Conservation (phyloP, 2,888 invertebrate genomes). For the Euphydryas editha region DNA sequence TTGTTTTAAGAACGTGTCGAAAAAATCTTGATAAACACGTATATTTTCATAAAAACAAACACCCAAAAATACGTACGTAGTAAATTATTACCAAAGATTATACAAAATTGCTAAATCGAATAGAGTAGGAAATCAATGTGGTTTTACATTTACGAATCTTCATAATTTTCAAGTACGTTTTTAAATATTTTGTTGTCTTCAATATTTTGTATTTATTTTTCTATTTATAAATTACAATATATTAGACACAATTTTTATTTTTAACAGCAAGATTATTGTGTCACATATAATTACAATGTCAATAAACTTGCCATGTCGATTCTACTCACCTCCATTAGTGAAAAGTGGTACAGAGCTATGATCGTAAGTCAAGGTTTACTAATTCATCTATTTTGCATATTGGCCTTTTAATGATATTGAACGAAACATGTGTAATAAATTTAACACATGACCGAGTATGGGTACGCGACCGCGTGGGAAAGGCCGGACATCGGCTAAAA, state of each 20-base stretch:
- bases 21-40: neutral
- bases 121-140: too few species aligned
- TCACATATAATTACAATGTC: slow-evolving; percentile 35
- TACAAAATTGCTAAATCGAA: too few species aligned
- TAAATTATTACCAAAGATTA: neutral
- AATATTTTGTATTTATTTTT: too few species aligned
- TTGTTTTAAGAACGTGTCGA: neutral
- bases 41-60: neutral
- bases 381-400: slow-evolving; percentile 67
- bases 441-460: slow-evolving; percentile 55
- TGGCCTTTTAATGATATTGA: slow-evolving; percentile 65
- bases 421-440: slow-evolving; percentile 58
- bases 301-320: slow-evolving; percentile 38
- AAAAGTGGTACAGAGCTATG: slow-evolving; percentile 40
- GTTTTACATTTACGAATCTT: too few species aligned
- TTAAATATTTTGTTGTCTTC: too few species aligned
- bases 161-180: too few species aligned
- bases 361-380: slow-evolving; percentile 71
- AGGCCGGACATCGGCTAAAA: slow-evolving; percentile 53
- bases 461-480: slow-evolving; percentile 74
- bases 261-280: slow-evolving; percentile 22
- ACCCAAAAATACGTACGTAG: neutral
- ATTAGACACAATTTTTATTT: slow-evolving; percentile 5
- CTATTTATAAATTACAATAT: neutral
- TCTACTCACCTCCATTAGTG: slow-evolving; percentile 37